Conservation (phyloP, 2,888 invertebrate species). For the Agonopterix alstromeriana region DNA sequence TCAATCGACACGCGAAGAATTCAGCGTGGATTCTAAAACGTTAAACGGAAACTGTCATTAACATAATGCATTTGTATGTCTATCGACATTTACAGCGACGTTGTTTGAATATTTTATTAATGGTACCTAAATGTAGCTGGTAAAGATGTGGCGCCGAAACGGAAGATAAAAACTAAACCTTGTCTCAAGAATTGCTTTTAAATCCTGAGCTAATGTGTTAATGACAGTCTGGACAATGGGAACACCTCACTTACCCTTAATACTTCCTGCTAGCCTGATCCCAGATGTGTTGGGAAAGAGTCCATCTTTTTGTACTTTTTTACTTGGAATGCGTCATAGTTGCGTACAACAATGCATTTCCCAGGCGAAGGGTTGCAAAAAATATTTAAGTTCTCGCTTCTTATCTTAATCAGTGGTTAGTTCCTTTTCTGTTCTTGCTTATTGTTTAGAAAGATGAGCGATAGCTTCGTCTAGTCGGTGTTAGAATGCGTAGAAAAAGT, state of each 20-base stretch:
- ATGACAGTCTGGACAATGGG: conserved; percentile 5
- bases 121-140: conserved; percentile 10
- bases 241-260: conserved; percentile 16
- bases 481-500: conserved; percentile 2
- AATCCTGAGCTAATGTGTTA: conserved; percentile 9
- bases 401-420: conserved; percentile 31
- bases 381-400: conserved; percentile 26
- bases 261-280: conserved; percentile 31
- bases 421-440: conserved; percentile 30
- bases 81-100: conserved; percentile 47
- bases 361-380: conserved; percentile 33
- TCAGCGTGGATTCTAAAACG: conserved; percentile 25
- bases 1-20: conserved; percentile 50
- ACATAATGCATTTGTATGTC: conserved; percentile 64
- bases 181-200: conserved; percentile 9
- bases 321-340: conserved; percentile 26
- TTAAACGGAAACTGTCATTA: conserved; percentile 62
- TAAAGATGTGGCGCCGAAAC: conserved; percentile 33
- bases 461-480: conserved; percentile 17
- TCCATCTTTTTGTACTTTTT: conserved; percentile 12
- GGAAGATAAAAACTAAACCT: conserved; percentile 29
- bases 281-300: conserved; percentile 28
- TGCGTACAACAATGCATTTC: conserved; percentile 32
- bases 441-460: conserved; percentile 34
- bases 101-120: conserved; percentile 41